phyloP scores from a whole-genome alignment of 2,888 invertebrate genomes.

The Drosophila atroscutellata region DNA sequence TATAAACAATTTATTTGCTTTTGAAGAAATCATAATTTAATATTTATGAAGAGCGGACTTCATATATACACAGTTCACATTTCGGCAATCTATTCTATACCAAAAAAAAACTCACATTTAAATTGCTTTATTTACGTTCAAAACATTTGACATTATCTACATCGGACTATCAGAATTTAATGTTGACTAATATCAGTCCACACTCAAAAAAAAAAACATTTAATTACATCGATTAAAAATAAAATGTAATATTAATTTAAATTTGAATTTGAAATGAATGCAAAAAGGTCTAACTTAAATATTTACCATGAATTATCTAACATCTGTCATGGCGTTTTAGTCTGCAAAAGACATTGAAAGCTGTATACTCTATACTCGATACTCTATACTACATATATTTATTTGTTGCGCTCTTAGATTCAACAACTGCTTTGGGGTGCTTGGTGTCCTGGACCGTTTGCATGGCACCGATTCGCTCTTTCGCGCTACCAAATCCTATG shows the following conservation, averaged over 20 bases:
- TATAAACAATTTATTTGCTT: background rate
- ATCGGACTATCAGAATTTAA: background rate
- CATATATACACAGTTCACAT: background rate
- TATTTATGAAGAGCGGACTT: background rate
- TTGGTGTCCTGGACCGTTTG: slow-evolving; percentile 92
- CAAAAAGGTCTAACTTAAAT: no score
- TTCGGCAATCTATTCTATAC: background rate
- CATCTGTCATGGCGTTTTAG: no score
- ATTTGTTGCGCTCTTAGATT: slow-evolving; percentile 86
- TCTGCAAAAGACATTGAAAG: background rate
- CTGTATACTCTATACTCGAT: background rate
- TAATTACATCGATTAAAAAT: background rate
- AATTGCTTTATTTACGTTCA: background rate
- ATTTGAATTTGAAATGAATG: no score
- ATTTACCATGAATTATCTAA: background rate
- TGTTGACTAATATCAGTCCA: background rate
- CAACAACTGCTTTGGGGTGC: slow-evolving; percentile 93
- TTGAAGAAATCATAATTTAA: background rate
- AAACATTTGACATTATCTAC: background rate
- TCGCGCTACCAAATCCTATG: slow-evolving; percentile 89
- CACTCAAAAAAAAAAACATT: background rate
- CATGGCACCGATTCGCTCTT: slow-evolving; percentile 93
- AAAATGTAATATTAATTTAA: background rate
- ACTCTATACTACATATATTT: background rate
- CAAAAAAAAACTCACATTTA: background rate